These are phyloP conservation scores for Heliconius hewitsoni DNA, from an alignment of 1,140 invertebrate species.

Conservation along the genomic window DNA sequence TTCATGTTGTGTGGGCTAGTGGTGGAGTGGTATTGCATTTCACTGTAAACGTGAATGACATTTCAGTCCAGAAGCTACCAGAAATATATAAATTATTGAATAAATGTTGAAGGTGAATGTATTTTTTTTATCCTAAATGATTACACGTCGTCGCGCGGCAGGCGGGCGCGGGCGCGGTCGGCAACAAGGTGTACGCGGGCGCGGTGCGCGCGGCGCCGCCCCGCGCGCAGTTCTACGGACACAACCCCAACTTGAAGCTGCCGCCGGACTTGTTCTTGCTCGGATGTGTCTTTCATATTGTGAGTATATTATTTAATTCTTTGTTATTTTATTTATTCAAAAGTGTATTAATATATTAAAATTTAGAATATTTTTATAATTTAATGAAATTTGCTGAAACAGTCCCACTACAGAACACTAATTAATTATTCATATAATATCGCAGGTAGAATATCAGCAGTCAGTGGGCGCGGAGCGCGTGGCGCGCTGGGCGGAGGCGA, in stretches of 20 bases:
- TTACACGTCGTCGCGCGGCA: not conserved
- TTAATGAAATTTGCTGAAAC: too few relatives aligned
- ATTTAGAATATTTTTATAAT: too few relatives aligned
- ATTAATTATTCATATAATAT: too few relatives aligned
- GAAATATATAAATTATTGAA: too few relatives aligned
- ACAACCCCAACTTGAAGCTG: slow-evolving; percentile 92
- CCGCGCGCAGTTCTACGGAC: slow-evolving; percentile 90
- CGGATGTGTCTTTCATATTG: slow-evolving; percentile 95
- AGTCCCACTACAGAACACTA: not conserved
- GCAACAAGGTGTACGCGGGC: slow-evolving; percentile 64
- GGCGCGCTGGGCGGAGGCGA: slow-evolving; percentile 89
- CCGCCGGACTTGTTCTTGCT: slow-evolving; percentile 93
- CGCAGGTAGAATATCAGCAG: slow-evolving; percentile 73
- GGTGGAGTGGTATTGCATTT: too few relatives aligned
- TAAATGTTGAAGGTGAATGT: too few relatives aligned
- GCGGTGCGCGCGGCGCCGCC: slow-evolving; percentile 81
- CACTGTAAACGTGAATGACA: too few relatives aligned
- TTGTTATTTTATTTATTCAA: not conserved
- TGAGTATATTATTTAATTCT: slow-evolving; percentile 54
- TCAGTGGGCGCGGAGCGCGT: slow-evolving; percentile 83
- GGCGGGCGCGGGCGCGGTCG: slow-evolving; percentile 41
- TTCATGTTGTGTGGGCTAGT: too few relatives aligned
- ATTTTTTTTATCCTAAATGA: too few relatives aligned
- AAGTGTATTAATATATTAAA: too few relatives aligned
- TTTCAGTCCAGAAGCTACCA: too few relatives aligned